Percentiles rank a stretch among this genome's conserved stretches.
phyloP scores from a whole-genome alignment of 2,113 vertebrate species.

The Pterocles orientalis region DNA sequence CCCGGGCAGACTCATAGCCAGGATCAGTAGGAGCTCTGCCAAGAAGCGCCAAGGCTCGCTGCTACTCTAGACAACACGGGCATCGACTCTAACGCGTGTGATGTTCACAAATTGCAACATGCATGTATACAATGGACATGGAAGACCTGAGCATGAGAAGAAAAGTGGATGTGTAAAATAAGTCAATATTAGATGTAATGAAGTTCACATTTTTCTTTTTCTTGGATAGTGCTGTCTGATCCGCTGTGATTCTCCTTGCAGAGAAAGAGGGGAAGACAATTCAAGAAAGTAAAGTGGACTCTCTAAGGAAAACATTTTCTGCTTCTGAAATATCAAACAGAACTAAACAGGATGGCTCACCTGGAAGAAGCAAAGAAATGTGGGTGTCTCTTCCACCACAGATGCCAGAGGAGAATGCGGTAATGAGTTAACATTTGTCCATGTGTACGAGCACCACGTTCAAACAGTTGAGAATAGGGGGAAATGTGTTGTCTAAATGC shows the following conservation, averaged over 20 bases:
- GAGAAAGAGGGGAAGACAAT: conserved; percentile 30
- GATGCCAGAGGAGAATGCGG: conserved; percentile 46
- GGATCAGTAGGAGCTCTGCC: background rate
- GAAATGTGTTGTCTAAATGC: conserved; percentile 18
- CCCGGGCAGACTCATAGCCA: background rate
- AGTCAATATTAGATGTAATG: background rate
- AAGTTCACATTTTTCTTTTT: background rate
- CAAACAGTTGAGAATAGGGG: background rate
- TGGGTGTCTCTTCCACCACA: background rate
- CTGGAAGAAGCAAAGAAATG: background rate
- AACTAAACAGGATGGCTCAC: background rate
- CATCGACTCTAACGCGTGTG: background rate
- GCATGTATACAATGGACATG: background rate
- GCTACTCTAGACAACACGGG: background rate
- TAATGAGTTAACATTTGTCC: conserved; percentile 34
- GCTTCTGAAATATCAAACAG: background rate
- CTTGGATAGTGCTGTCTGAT: background rate
- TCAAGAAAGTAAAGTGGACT: background rate
- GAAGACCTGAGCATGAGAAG: background rate
- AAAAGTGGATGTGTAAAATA: background rate
- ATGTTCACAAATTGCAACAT: background rate
- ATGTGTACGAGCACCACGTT: background rate
- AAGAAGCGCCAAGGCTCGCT: background rate
- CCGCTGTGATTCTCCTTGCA: conserved; percentile 44
- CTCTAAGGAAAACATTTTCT: background rate